Conservation (phyloP, 2,888 invertebrate genomes). For the Glyphotaelius pellucidus region DNA sequence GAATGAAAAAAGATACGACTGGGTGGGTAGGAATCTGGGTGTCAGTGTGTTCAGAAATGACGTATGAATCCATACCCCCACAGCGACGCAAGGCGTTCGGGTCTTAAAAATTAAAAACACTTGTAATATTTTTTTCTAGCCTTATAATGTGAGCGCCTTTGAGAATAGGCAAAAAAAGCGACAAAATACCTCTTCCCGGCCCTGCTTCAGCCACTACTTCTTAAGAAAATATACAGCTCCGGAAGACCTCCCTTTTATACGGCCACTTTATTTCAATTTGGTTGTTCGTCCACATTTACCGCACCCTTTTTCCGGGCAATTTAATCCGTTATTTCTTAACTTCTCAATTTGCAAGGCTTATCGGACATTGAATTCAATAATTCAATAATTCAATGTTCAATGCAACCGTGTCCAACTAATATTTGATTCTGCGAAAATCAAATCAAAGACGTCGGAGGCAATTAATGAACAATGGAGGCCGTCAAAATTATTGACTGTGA, state of each 20-base stretch:
- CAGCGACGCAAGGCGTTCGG: too few species aligned
- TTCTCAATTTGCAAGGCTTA: background rate
- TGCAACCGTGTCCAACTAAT: background rate
- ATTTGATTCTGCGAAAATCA: background rate
- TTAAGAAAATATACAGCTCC: constrained; percentile 13
- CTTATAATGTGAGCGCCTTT: background rate
- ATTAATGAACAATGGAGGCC: background rate
- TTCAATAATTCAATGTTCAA: background rate
- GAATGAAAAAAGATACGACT: too few species aligned
- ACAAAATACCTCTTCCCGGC: background rate
- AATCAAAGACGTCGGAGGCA: background rate
- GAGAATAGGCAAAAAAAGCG: background rate
- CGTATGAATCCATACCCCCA: too few species aligned
- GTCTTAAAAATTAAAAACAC: too few species aligned
- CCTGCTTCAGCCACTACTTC: background rate
- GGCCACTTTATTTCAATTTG: constrained; percentile 32
- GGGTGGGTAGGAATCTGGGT: too few species aligned
- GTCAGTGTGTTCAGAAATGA: too few species aligned
- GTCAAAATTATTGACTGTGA: background rate
- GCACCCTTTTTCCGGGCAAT: constrained; percentile 11
- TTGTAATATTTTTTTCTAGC: too few species aligned
- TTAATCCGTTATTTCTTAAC: background rate
- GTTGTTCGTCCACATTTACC: background rate
- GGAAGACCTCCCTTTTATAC: constrained; percentile 7
- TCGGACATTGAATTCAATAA: background rate